These are phyloP conservation scores for Anoplolepis gracilipes DNA, from an alignment of 1,140 invertebrate genomes.

Conservation along the genomic window DNA sequence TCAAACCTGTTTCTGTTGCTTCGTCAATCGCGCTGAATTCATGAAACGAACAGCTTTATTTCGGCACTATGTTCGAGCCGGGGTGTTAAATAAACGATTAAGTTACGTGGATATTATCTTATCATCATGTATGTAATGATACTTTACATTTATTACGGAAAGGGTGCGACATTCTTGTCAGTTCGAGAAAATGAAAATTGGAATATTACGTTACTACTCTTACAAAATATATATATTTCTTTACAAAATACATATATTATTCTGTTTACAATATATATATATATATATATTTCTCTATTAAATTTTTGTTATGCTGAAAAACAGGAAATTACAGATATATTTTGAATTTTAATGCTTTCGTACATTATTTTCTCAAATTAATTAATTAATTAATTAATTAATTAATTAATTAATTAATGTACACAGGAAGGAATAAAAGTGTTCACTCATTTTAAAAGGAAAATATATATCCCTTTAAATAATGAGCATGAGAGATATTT, in stretches of 20 bases:
- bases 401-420: background rate
- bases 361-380: background rate
- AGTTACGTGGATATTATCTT: background rate
- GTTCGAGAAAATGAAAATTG: background rate
- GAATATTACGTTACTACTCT: no score
- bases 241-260: no score
- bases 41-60: constrained; percentile 29
- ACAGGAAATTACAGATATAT: background rate
- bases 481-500: constrained; percentile 27
- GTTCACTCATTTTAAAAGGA: background rate
- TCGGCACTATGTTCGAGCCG: background rate
- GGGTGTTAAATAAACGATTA: background rate
- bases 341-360: background rate
- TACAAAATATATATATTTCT: no score
- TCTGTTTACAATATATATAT: background rate
- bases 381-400: constrained; percentile 16
- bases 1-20: constrained; percentile 10
- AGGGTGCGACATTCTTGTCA: background rate
- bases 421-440: background rate
- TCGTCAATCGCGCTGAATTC: background rate
- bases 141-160: background rate
- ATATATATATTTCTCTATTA: background rate
- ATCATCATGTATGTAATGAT: background rate
- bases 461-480: background rate
- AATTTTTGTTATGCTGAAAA: background rate